Evolutionary conservation across 2,113 vertebrate species (phyloP).

Genomic region (Sander lucioperca): DNA sequence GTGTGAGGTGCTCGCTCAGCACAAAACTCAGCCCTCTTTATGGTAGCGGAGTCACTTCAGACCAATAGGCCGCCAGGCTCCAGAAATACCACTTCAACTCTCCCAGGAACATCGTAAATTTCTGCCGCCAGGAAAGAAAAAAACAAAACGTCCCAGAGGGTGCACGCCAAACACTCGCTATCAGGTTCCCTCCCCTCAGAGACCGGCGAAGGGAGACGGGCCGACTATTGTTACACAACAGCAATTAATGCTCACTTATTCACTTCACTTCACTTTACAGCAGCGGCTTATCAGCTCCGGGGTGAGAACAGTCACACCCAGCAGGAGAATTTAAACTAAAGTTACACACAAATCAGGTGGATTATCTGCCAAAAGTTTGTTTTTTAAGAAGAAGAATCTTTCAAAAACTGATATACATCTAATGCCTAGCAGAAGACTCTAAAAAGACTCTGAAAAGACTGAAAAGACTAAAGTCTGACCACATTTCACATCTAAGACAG

Average conservation of each 20-base stretch:
- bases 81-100: slow-evolving; percentile 85
- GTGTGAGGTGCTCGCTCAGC: slow-evolving; percentile 86
- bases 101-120: slow-evolving; percentile 74
- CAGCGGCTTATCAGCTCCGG: neutral
- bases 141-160: slow-evolving; percentile 36
- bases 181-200: slow-evolving; percentile 29
- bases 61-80: slow-evolving; percentile 89
- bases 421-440: too few species aligned
- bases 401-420: too few species aligned
- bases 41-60: slow-evolving; percentile 89
- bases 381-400: too few species aligned
- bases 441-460: too few species aligned
- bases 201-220: neutral
- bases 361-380: too few species aligned
- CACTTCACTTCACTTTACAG: neutral
- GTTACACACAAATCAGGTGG: too few species aligned
- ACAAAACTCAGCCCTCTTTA: slow-evolving; percentile 88
- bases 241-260: neutral
- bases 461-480: too few species aligned
- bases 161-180: neutral
- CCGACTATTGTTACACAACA: slow-evolving; percentile 39
- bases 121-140: neutral
- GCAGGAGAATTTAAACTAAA: too few species aligned
- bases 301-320: neutral
- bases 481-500: too few species aligned